Evolutionary conservation across 2,888 invertebrate genomes (phyloP), one percentile per base, ranked within the genome.

Genomic region (Oxytorus armatus): DNA sequence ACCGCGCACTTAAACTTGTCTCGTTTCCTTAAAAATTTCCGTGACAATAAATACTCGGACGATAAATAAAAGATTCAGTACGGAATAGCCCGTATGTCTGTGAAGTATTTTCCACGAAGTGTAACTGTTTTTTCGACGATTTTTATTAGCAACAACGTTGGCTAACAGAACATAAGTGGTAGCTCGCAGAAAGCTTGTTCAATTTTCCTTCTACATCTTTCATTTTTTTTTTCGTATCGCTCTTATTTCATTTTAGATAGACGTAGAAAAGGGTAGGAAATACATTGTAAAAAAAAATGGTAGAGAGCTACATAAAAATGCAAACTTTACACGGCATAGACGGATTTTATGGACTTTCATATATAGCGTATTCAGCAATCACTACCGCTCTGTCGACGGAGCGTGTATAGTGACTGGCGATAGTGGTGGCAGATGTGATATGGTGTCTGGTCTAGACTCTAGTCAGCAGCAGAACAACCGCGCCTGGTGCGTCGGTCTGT

Each of bases 371-470:
- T 39, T 57, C 70, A 39, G 72, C 57, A 72, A 65, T 77, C 70
- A 65, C 25, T 63, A 47, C n/a, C n/a, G 44, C 33, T 8, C 21
- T 68, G 68, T 68, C 76, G 18, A 42, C 42, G 21, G 25, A 21
- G 10, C 42, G 21, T 25, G 68, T n/a, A n/a, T n/a, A 21, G 51
- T 18, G 18, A 14, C 16, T 7, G 16, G 36, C 7, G 23, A 14
- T 10, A 10, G 39, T 55, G 25, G 57, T 51, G 33, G 33, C 57
- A 74, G 72, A 49, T 70, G 57, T 29, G 72, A 44, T 49, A 72
- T 72, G 72, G 39, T 77, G 70, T 77, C 72, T 74, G 63, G 73
- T 74, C 73, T 65, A 77, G 77, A 66, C 77, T 72, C 39, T 66
- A 61, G 78, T 78, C 77, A 70, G 77, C 61, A 53, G 63, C 44